Evolutionary conservation across 1,140 invertebrate genomes (phyloP).

Genomic region (Cardiocondyla obscurior): DNA sequence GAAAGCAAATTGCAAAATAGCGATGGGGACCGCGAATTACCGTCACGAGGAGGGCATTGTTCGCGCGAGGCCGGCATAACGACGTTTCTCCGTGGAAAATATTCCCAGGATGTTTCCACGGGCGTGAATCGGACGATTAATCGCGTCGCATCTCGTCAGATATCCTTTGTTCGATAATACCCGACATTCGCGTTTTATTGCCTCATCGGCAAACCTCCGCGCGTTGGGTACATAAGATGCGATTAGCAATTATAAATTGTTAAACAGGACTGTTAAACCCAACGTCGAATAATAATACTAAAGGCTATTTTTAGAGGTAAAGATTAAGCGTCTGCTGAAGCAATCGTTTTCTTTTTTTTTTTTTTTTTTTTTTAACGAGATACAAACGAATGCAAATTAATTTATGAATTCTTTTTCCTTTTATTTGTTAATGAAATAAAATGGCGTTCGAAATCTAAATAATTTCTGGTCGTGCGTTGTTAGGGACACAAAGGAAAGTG

Average conservation of each 20-base stretch:
- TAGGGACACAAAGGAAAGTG: conserved; percentile 17
- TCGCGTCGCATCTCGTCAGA: conserved; percentile 2
- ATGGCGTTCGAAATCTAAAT: neutral
- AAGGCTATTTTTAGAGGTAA: neutral
- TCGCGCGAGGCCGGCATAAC: conserved; percentile 25
- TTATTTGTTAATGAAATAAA: too few relatives aligned
- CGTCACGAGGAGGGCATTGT: conserved; percentile 35
- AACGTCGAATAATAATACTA: neutral
- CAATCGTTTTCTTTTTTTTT: too few relatives aligned
- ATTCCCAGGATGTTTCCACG: conserved; percentile 47
- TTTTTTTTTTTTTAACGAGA: too few relatives aligned
- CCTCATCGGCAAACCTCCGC: neutral
- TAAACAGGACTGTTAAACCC: neutral
- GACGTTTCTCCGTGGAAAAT: conserved; percentile 51
- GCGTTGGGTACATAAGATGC: neutral
- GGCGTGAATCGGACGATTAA: conserved; percentile 23
- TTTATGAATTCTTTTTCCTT: too few relatives aligned
- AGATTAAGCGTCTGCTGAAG: too few relatives aligned
- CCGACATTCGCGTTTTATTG: conserved; percentile 10
- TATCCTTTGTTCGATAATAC: conserved; percentile 48
- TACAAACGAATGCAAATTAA: neutral
- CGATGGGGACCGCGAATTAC: conserved; percentile 50
- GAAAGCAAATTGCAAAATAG: conserved; percentile 60
- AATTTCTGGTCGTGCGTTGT: neutral
- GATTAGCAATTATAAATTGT: conserved; percentile 23